phyloP scores from a whole-genome alignment of 2,888 invertebrate genomes.

The Danaus chrysippus region DNA sequence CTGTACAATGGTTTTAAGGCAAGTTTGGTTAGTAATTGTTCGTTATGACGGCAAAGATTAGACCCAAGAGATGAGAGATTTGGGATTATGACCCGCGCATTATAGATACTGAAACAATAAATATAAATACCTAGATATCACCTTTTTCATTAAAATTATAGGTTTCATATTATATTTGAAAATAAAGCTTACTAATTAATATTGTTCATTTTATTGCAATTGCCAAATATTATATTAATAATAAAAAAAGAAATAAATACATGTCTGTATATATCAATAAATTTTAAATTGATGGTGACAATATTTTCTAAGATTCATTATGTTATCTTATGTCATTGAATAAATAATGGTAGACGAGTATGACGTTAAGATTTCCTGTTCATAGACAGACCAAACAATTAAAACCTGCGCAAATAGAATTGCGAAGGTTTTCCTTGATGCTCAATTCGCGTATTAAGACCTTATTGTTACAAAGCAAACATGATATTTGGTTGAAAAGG shows the following conservation, averaged over 20 bases:
- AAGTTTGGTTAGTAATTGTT: conserved; percentile 55
- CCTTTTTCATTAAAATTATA: too few species aligned
- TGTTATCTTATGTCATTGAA: conserved; percentile 1
- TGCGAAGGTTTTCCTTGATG: conserved; percentile 16
- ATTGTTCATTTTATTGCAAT: too few species aligned
- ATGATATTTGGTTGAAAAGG: conserved; percentile 60
- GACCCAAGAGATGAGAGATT: conserved; percentile 24
- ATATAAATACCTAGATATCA: too few species aligned
- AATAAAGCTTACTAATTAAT: too few species aligned
- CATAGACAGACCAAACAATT: conserved; percentile 20
- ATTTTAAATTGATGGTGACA: not conserved
- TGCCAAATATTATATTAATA: too few species aligned
- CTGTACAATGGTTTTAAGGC: conserved; percentile 56
- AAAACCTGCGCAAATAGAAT: conserved; percentile 22
- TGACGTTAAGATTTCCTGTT: conserved; percentile 4
- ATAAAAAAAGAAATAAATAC: too few species aligned
- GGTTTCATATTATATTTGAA: too few species aligned
- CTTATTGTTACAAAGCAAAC: conserved; percentile 43
- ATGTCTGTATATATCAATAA: too few species aligned
- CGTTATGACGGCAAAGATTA: conserved; percentile 40
- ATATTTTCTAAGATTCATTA: not conserved
- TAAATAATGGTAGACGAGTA: not conserved
- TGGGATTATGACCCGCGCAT: conserved; percentile 1
- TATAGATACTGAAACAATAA: too few species aligned
- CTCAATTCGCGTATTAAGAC: conserved; percentile 22